phyloP scores from a whole-genome alignment of 2,113 vertebrate species.

The Sceloporus undulatus region DNA sequence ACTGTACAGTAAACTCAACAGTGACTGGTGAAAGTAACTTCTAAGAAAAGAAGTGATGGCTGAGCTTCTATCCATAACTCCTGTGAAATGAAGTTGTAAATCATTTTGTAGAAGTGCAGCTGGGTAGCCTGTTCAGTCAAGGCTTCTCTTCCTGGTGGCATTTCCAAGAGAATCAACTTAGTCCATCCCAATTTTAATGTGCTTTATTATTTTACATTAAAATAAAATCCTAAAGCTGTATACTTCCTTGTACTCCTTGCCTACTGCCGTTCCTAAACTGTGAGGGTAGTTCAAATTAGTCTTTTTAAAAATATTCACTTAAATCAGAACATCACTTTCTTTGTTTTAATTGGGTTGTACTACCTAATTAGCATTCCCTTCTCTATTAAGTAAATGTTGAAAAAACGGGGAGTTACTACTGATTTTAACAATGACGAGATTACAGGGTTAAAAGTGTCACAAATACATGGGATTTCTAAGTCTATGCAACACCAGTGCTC shows the following conservation, averaged over 20 bases:
- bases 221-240: not conserved
- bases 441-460: not conserved
- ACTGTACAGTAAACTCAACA: not conserved
- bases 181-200: not conserved
- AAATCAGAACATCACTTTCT: not conserved
- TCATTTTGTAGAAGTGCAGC: not conserved
- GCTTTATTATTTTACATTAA: not conserved
- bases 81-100: not conserved
- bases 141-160: not conserved
- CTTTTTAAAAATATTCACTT: not conserved
- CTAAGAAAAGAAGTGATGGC: not conserved
- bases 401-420: not conserved
- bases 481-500: not conserved
- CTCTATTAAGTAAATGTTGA: not conserved
- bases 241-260: not conserved
- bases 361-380: not conserved
- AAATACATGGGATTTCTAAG: not conserved
- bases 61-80: not conserved
- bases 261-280: not conserved
- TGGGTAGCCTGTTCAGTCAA: conserved; percentile 10
- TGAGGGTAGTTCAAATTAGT: not conserved
- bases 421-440: not conserved
- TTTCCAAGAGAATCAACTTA: not conserved
- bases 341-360: not conserved
- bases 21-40: not conserved